A percentile compares a stretch with the other conserved stretches of the same genome.
Evolutionary conservation across 2,888 invertebrate genomes (phyloP).

Genomic region (Willowsia nigromaculata): DNA sequence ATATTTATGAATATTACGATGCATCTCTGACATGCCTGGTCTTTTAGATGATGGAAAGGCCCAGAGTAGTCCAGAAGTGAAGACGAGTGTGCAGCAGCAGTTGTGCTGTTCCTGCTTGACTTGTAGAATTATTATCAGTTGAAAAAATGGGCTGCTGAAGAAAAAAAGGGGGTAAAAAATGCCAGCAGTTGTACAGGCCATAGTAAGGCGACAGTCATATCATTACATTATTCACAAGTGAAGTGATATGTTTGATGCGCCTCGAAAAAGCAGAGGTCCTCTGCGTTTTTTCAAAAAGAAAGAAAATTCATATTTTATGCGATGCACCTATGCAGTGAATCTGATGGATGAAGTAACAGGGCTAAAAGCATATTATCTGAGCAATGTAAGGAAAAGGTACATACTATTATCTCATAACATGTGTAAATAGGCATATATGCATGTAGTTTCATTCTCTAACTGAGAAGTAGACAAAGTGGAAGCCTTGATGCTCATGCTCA

Average conservation of each 20-base stretch:
- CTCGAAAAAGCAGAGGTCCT: constrained; percentile 14
- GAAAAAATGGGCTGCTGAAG: constrained; percentile 7
- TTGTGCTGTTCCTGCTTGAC: not conserved
- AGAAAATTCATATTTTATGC: not conserved
- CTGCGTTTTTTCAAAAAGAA: not conserved
- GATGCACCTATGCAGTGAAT: constrained; percentile 1
- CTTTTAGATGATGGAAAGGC: constrained; percentile 30
- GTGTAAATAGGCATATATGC: not conserved
- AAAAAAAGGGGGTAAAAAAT: not conserved
- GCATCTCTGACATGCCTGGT: constrained; percentile 19
- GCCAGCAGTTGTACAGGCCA: constrained; percentile 12
- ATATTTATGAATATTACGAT: constrained; percentile 48
- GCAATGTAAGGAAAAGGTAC: not conserved
- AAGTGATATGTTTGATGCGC: constrained; percentile 6
- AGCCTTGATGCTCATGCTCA: not conserved
- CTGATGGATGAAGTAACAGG: not conserved
- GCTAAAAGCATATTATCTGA: not conserved
- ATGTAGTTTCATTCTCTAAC: not conserved
- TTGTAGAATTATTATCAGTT: constrained; percentile 19
- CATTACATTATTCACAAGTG: constrained; percentile 7
- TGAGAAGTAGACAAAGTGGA: not conserved
- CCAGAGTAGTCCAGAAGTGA: not conserved
- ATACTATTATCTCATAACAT: not conserved
- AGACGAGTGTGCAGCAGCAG: constrained; percentile 6
- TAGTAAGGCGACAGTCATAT: constrained; percentile 13